These are phyloP conservation scores for Huso huso DNA, from an alignment of 2,797 vertebrate species.

Conservation along the genomic window DNA sequence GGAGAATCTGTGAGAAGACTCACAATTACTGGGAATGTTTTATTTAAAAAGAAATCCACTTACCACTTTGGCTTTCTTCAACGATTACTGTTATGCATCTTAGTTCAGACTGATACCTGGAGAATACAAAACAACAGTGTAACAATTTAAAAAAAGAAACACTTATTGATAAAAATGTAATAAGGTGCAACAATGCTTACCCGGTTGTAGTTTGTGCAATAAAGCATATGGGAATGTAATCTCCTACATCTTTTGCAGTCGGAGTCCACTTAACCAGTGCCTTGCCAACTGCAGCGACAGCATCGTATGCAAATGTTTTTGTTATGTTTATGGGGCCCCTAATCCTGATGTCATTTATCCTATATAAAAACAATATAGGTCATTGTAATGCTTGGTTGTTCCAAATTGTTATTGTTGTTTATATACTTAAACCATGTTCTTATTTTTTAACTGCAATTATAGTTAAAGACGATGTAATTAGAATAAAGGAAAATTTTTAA, in stretches of 20 bases:
- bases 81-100: constrained; percentile 43
- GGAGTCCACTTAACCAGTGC: constrained; percentile 46
- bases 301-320: constrained; percentile 25
- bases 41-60: no score
- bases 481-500: no score
- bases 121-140: constrained; percentile 25
- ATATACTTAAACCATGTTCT: no score
- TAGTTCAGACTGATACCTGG: constrained; percentile 48
- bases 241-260: constrained; percentile 21
- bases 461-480: no score
- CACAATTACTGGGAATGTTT: no score
- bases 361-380: no score
- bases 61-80: not conserved
- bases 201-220: constrained; percentile 31
- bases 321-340: constrained; percentile 41
- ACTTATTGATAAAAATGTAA: not conserved
- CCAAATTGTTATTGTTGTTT: no score
- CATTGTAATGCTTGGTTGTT: no score
- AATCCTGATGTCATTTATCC: constrained; percentile 30
- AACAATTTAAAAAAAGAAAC: not conserved
- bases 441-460: no score
- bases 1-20: no score
- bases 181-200: constrained; percentile 27
- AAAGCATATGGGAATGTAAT: constrained; percentile 43
- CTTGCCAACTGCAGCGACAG: constrained; percentile 13